Conservation (phyloP, 2,113 vertebrate species). For the Hiodon tergisus region DNA sequence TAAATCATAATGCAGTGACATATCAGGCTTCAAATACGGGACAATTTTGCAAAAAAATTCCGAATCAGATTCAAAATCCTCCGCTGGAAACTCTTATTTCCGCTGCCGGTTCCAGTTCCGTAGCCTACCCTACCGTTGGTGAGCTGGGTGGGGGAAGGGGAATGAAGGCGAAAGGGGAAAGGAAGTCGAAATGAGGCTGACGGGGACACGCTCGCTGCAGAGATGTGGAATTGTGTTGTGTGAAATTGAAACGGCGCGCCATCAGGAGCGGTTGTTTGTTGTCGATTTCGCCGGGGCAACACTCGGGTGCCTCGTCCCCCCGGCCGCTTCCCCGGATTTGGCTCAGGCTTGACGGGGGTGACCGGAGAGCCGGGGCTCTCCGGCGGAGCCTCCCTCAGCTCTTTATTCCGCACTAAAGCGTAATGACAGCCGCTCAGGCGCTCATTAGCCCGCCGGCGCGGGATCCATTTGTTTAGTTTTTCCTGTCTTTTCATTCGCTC, state of each 20-base stretch:
- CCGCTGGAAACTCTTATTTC: not conserved
- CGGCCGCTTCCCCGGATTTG: not conserved
- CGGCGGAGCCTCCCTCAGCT: not conserved
- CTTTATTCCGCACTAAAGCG: conserved; percentile 37
- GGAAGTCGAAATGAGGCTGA: conserved; percentile 56
- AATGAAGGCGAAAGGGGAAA: not conserved
- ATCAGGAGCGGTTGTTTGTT: conserved; percentile 66
- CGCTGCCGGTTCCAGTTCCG: not conserved
- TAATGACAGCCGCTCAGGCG: conserved; percentile 34
- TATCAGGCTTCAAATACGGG: conserved; percentile 25
- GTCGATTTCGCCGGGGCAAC: conserved; percentile 56
- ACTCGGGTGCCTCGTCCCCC: conserved; percentile 33
- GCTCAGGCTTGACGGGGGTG: conserved; percentile 13
- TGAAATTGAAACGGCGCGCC: conserved; percentile 64
- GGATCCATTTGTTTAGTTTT: conserved; percentile 64
- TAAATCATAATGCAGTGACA: not conserved
- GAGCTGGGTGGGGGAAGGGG: conserved; percentile 9
- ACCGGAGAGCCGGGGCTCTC: not conserved
- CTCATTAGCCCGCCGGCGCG: conserved; percentile 25
- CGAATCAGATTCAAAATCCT: not conserved
- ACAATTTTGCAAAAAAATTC: conserved; percentile 13
- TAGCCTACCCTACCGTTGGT: conserved; percentile 6
- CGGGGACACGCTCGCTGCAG: conserved; percentile 63
- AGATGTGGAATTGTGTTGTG: conserved; percentile 64
- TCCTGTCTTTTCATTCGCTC: conserved; percentile 53